phyloP scores from a whole-genome alignment of 2,113 vertebrate species.

The Cebus imitator region DNA sequence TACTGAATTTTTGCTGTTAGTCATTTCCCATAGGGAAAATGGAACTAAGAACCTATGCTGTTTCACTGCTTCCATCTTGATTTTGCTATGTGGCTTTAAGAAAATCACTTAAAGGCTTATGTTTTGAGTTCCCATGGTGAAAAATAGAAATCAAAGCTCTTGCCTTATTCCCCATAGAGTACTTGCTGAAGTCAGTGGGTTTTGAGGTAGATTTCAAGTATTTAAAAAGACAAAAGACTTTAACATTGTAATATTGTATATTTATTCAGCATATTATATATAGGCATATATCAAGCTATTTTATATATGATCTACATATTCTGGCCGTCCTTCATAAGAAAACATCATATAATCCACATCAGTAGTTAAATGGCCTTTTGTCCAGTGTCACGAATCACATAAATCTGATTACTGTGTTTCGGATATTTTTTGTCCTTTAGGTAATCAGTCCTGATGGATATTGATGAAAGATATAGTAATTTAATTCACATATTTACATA shows the following conservation, averaged over 20 bases:
- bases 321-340: constrained; percentile 28
- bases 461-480: constrained; percentile 25
- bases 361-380: constrained; percentile 39
- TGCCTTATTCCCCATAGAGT: constrained; percentile 39
- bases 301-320: constrained; percentile 15
- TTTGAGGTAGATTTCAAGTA: constrained; percentile 41
- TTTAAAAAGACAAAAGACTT: constrained; percentile 34
- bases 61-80: not conserved
- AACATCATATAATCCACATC: not conserved
- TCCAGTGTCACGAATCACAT: constrained; percentile 24
- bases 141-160: constrained; percentile 50
- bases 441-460: constrained; percentile 38
- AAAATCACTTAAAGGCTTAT: constrained; percentile 39
- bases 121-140: constrained; percentile 43
- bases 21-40: constrained; percentile 33
- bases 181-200: constrained; percentile 39
- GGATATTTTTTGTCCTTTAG: constrained; percentile 22
- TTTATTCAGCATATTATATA: constrained; percentile 21
- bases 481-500: constrained; percentile 52
- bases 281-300: constrained; percentile 17
- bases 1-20: constrained; percentile 45
- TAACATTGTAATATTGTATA: constrained; percentile 31
- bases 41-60: not conserved
- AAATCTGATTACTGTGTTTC: constrained; percentile 50
- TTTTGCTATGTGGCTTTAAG: constrained; percentile 39